Evolutionary conservation across 1,140 invertebrate genomes (phyloP).

Genomic region (Phocides pigmalion): DNA sequence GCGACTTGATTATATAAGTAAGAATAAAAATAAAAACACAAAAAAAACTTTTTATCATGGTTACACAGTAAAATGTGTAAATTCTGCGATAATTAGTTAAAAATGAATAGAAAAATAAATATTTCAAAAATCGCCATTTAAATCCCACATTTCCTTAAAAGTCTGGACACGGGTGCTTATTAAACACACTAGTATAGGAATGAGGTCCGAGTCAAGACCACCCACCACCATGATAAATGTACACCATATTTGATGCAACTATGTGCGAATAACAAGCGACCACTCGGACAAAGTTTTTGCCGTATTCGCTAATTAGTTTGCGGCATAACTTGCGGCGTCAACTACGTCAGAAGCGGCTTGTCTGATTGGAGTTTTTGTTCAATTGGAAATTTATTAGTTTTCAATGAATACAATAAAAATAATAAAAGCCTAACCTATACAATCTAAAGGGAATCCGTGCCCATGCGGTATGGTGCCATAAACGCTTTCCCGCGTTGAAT

Average conservation of each 20-base stretch:
- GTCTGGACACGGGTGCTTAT: slow-evolving; percentile 1
- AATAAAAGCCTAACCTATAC: too few species aligned
- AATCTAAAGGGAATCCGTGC: too few species aligned
- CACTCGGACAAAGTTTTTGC: slow-evolving; percentile 24
- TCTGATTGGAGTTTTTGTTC: background rate
- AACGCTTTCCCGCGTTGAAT: too few species aligned
- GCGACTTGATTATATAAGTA: too few species aligned
- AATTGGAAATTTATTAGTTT: slow-evolving; percentile 23
- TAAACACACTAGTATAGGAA: background rate
- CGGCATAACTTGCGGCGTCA: slow-evolving; percentile 14
- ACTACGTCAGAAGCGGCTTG: slow-evolving; percentile 5
- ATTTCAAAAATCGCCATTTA: background rate
- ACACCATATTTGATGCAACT: slow-evolving; percentile 29
- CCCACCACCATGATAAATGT: slow-evolving; percentile 9
- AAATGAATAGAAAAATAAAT: too few species aligned
- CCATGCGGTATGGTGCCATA: too few species aligned
- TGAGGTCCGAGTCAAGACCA: slow-evolving; percentile 16
- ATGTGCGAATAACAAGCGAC: slow-evolving; percentile 31
- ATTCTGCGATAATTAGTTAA: too few species aligned
- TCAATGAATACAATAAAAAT: background rate
- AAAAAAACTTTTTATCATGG: too few species aligned
- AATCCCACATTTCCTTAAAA: background rate
- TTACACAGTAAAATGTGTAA: too few species aligned
- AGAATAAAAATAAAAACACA: too few species aligned
- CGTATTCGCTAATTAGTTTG: slow-evolving; percentile 18